Evolutionary conservation across 2,888 invertebrate species (phyloP).

Genomic region (Andricus quercusramuli): DNA sequence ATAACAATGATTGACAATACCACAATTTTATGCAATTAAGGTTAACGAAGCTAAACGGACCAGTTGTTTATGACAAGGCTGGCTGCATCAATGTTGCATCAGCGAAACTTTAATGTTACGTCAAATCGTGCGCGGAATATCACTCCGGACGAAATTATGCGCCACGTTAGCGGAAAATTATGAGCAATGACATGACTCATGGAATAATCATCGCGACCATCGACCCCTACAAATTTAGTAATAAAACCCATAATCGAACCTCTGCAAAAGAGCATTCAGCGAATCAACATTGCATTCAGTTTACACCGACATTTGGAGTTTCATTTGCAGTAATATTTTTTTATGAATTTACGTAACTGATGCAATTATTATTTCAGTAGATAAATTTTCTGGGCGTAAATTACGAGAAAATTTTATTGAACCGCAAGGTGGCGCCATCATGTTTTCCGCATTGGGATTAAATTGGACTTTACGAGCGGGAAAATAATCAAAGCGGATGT

Average conservation of each 20-base stretch:
- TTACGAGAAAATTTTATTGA: slow-evolving; percentile 7
- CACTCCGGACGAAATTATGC: slow-evolving; percentile 19
- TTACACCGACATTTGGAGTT: not conserved
- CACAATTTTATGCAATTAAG: slow-evolving; percentile 10
- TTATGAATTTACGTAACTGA: not conserved
- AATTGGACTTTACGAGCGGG: not conserved
- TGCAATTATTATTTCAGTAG: not conserved
- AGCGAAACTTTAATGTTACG: slow-evolving; percentile 35
- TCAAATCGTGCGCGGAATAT: slow-evolving; percentile 24
- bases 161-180: slow-evolving; percentile 35
- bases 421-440: not conserved
- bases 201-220: slow-evolving; percentile 29
- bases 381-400: not conserved
- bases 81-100: slow-evolving; percentile 39
- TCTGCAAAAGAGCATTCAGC: not conserved
- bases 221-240: not conserved
- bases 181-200: slow-evolving; percentile 39
- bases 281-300: not conserved
- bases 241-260: slow-evolving; percentile 2
- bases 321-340: not conserved
- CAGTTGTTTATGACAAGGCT: slow-evolving; percentile 21
- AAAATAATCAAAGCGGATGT: not conserved
- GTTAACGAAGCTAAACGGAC: slow-evolving; percentile 19
- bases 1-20: slow-evolving; percentile 30
- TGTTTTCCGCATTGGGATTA: not conserved